A percentile compares a stretch with the other conserved stretches of the same genome.
Conservation (phyloP, 2,113 vertebrate species). For the Zosterops pallidus region DNA sequence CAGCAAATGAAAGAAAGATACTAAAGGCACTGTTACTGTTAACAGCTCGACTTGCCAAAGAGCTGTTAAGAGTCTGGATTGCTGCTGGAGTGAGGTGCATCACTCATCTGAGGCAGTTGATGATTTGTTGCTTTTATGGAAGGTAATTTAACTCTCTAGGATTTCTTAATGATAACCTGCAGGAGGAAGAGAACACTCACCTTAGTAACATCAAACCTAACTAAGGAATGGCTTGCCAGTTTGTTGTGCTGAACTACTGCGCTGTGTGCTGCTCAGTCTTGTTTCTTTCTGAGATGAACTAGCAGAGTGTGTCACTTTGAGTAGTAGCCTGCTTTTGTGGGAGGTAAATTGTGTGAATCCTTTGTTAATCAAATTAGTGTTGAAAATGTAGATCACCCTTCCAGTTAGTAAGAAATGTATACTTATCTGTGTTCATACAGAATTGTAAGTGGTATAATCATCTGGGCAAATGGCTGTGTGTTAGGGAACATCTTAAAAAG, state of each 20-base stretch:
- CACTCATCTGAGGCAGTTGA: background rate
- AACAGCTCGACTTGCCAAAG: background rate
- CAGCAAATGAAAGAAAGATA: background rate
- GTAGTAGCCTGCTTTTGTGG: background rate
- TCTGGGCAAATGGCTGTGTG: background rate
- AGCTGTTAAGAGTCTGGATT: background rate
- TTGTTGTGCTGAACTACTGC: background rate
- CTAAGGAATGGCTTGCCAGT: background rate
- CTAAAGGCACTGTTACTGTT: background rate
- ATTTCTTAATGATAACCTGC: background rate
- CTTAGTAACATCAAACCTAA: background rate
- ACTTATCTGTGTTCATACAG: background rate
- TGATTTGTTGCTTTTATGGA: background rate
- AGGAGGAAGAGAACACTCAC: background rate
- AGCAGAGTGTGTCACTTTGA: background rate
- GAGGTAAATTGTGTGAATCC: background rate
- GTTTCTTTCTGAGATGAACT: background rate
- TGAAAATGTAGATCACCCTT: background rate
- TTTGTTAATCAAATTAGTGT: background rate
- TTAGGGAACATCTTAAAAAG: background rate
- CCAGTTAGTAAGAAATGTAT: background rate
- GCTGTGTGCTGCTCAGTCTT: background rate
- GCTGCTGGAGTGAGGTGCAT: background rate
- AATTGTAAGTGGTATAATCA: background rate
- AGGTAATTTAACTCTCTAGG: background rate